These are phyloP conservation scores for Champsocephalus esox DNA, from an alignment of 2,797 vertebrate species.

Conservation along the genomic window DNA sequence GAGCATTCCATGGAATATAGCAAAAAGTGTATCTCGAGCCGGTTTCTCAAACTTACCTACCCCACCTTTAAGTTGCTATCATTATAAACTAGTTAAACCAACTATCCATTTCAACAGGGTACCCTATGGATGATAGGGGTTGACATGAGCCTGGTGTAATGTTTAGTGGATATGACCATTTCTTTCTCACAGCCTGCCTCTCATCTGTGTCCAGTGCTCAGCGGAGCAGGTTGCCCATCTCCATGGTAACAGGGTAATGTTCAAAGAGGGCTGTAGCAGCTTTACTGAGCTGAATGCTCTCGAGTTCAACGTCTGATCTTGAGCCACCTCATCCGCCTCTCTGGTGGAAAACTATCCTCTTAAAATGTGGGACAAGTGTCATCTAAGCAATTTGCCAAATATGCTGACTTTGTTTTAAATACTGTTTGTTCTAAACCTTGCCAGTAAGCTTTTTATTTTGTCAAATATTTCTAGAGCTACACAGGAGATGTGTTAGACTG, in stretches of 20 bases:
- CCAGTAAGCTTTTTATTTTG: conserved; percentile 9
- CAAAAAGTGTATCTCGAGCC: no score
- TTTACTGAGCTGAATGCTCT: conserved; percentile 59
- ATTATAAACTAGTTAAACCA: neutral
- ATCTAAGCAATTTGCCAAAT: conserved; percentile 25
- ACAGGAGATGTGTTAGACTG: conserved; percentile 3
- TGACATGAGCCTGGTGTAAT: neutral
- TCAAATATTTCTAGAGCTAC: neutral
- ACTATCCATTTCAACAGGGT: neutral
- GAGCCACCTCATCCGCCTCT: conserved; percentile 41
- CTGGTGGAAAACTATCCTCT: conserved; percentile 38
- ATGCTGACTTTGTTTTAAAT: neutral
- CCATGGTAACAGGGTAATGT: conserved; percentile 79
- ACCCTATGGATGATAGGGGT: neutral
- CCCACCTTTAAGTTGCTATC: no score
- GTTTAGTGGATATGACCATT: conserved; percentile 1
- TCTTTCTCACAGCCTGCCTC: conserved; percentile 8
- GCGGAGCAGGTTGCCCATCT: conserved; percentile 55
- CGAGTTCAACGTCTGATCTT: conserved; percentile 60
- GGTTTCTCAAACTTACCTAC: no score
- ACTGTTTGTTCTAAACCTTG: conserved; percentile 8
- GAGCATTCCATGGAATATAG: no score
- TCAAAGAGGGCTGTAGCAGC: conserved; percentile 54
- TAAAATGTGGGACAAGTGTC: neutral
- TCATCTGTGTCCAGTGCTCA: conserved; percentile 65